A percentile compares a stretch with the other conserved stretches of the same genome.
Evolutionary conservation across 2,888 invertebrate species (phyloP).

Genomic region (Cephus pulcher): DNA sequence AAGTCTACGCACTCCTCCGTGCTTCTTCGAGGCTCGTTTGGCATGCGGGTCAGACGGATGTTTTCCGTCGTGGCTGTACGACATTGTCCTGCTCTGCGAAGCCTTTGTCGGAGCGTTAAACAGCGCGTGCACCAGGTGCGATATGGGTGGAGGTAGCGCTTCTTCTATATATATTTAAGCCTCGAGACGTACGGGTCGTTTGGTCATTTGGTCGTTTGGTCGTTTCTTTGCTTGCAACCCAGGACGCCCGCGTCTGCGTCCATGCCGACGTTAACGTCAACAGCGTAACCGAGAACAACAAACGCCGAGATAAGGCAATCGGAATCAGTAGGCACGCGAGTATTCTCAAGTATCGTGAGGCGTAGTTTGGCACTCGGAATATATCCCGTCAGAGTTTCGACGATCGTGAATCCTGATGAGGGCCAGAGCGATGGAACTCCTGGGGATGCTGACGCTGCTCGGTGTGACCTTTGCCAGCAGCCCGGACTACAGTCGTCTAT

Average conservation of each 20-base stretch:
- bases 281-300: too few species aligned
- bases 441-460: conserved; percentile 31
- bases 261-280: too few species aligned
- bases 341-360: not conserved
- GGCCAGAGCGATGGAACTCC: conserved; percentile 14
- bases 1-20: too few species aligned
- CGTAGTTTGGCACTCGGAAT: not conserved
- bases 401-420: conserved; percentile 27
- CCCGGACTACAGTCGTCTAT: conserved; percentile 54
- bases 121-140: conserved; percentile 56
- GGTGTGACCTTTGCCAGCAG: conserved; percentile 13
- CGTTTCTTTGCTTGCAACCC: too few species aligned
- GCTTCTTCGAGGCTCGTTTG: conserved; percentile 56
- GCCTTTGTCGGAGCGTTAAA: conserved; percentile 57
- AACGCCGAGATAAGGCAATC: too few species aligned
- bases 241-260: too few species aligned
- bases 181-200: not conserved
- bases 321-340: too few species aligned
- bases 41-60: conserved; percentile 63
- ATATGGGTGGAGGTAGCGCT: not conserved
- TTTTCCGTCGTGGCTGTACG: conserved; percentile 56
- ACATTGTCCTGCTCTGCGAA: conserved; percentile 60
- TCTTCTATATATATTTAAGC: not conserved
- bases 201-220: not conserved
- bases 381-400: not conserved